Base-by-base conservation (phyloP, 2,113 vertebrate genomes). In the Colaptes auratus region DNA sequence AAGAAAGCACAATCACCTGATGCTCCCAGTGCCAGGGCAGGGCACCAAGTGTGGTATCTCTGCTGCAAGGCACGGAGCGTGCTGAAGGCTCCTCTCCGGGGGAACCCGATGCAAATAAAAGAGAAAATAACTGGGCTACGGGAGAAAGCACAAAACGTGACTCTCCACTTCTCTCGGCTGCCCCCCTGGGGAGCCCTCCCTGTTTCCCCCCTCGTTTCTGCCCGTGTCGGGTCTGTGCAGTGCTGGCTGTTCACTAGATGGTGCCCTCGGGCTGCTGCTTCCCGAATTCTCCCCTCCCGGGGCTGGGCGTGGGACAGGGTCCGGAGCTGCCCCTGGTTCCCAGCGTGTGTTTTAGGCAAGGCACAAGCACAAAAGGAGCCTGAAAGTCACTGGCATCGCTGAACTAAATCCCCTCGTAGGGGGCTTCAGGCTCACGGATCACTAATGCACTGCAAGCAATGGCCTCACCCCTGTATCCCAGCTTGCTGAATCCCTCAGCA, bases 191-290 rank as follows among this genome's bases (percentile, higher is more conserved):
- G 53, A 27, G 3, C 10, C 31, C 21, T 2, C 16, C 19, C 6
- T 39, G 15, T 9, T 73, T 86, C 77, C 67, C 36, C 5, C 27
- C 28, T 28, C 7, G 0, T 46, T 82, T 48, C 46, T 88, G 85
- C 76, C 76, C 69, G 1, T 59, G 52, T 12, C 60, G 9, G n/a
- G 28, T 48, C 44, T 55, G n/a, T 23, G 44, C 66, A 15, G 75
- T 64, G 55, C 71, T 2, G 5, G 70, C 44, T 86, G 48, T 89
- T 90, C 97, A 96, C 96, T 96, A 95, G 97, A 75, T 97, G 97
- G 96, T 95, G 96, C 89, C 91, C 96, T 91, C 92, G 94, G 93
- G 92, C 96, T 96, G 91, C 70, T 67, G 86, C 58, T 69, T 16
- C 33, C 84, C 2, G 44, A n/a, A 17, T 55, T 33, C 17, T 65